These are phyloP conservation scores for Neoitamus cyanurus DNA, from an alignment of 2,888 invertebrate species.

Conservation along the genomic window DNA sequence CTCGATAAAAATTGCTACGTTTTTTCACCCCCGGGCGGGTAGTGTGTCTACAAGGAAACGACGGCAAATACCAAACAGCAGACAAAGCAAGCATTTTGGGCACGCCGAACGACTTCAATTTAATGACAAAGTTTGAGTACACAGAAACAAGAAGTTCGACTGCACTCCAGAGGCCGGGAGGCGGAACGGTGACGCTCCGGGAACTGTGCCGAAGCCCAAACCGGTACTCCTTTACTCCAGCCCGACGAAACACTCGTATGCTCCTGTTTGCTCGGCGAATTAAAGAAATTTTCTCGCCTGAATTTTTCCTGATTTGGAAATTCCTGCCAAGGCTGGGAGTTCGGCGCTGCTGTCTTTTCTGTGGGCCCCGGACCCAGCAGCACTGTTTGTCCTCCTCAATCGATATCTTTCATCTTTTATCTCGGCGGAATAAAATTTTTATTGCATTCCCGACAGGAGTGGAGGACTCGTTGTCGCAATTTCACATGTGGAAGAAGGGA, in stretches of 20 bases:
- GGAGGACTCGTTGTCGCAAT: neutral
- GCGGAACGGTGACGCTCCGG: neutral
- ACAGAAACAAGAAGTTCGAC: constrained; percentile 18
- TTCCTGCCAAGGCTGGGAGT: neutral
- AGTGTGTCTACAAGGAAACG: neutral
- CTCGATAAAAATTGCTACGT: constrained; percentile 3
- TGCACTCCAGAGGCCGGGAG: neutral
- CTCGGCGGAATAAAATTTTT: constrained; percentile 21
- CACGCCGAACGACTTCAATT: constrained; percentile 27
- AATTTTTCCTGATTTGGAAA: constrained; percentile 13
- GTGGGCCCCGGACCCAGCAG: neutral
- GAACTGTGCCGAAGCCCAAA: neutral
- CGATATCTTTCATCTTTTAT: constrained; percentile 32
- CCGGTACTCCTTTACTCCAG: neutral
- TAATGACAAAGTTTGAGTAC: constrained; percentile 17
- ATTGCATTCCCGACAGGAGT: constrained; percentile 2
- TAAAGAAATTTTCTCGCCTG: constrained; percentile 13
- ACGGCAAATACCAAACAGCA: neutral
- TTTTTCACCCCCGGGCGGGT: neutral
- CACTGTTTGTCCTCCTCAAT: neutral
- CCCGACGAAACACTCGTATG: neutral
- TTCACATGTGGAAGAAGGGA: neutral
- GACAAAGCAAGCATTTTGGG: neutral
- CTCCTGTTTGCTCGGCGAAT: neutral
- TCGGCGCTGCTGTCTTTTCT: neutral